phyloP scores from a whole-genome alignment of 2,113 vertebrate species.

The Dipodomys spectabilis region DNA sequence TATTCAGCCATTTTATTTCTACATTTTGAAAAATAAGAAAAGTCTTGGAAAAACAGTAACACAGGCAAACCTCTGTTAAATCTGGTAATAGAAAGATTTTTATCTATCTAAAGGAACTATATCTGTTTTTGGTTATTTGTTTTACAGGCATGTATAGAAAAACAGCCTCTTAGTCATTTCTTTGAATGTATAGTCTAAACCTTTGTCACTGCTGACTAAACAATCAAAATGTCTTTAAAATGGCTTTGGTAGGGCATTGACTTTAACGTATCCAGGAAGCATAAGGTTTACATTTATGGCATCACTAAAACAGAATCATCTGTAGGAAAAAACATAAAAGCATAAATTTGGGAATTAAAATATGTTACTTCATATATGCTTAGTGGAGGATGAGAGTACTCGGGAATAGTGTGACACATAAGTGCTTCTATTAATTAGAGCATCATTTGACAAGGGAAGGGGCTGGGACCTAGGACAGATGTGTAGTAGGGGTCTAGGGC shows the following conservation, averaged over 20 bases:
- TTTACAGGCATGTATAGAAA: not conserved
- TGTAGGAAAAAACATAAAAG: not conserved
- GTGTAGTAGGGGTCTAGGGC: not conserved
- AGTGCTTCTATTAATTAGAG: not conserved
- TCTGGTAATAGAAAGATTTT: not conserved
- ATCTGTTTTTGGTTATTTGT: not conserved
- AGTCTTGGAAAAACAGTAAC: not conserved
- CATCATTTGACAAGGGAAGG: slow-evolving; percentile 10
- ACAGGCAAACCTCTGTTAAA: not conserved
- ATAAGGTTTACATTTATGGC: not conserved
- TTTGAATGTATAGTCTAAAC: not conserved
- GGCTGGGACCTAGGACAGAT: not conserved
- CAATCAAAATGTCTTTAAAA: not conserved
- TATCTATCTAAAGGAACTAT: not conserved
- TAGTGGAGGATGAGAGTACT: not conserved
- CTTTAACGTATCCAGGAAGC: slow-evolving; percentile 26
- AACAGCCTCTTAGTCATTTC: not conserved
- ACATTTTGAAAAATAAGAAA: not conserved
- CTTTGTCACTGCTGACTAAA: not conserved
- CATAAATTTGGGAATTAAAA: not conserved
- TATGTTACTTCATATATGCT: not conserved
- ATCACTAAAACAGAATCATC: slow-evolving; percentile 23
- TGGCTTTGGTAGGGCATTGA: slow-evolving; percentile 5
- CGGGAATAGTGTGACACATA: not conserved
- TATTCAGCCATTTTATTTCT: not conserved